A percentile compares a stretch with the other conserved stretches of the same genome.
Conservation (phyloP, 1,140 invertebrate species). For the Sycophila sp. region DNA sequence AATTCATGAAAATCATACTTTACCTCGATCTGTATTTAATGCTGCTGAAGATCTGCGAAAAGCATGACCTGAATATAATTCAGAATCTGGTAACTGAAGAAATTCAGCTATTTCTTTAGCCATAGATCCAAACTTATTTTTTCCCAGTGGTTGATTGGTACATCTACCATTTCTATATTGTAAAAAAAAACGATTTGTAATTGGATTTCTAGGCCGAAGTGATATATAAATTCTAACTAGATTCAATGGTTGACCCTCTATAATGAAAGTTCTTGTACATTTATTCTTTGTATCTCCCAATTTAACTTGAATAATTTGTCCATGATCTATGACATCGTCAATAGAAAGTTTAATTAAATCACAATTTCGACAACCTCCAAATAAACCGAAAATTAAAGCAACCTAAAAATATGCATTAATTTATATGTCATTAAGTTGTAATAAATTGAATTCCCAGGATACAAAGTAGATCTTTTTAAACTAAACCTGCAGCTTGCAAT, state of each 20-base stretch:
- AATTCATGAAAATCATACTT: neutral
- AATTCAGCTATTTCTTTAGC: slow-evolving; percentile 40
- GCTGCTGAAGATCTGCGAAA: slow-evolving; percentile 42
- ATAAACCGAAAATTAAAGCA: slow-evolving; percentile 19
- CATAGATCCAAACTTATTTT: slow-evolving; percentile 22
- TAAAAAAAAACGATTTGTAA: slow-evolving; percentile 23
- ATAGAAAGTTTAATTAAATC: slow-evolving; percentile 2
- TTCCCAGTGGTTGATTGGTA: neutral
- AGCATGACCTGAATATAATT: slow-evolving; percentile 43
- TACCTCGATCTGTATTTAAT: slow-evolving; percentile 33
- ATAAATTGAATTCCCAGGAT: neutral
- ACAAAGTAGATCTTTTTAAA: too few species aligned
- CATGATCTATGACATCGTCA: neutral
- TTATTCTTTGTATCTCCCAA: slow-evolving; percentile 6
- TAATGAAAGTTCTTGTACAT: slow-evolving; percentile 11
- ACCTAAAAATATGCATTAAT: slow-evolving; percentile 20
- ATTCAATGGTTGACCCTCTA: neutral
- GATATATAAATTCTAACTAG: slow-evolving; percentile 7
- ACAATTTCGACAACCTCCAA: neutral
- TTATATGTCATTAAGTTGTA: neutral
- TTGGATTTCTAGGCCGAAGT: neutral
- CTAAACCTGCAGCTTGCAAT: too few species aligned
- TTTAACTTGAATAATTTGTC: neutral
- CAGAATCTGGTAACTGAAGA: slow-evolving; percentile 38
- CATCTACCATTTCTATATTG: slow-evolving; percentile 14